Evolutionary conservation across 2,113 vertebrate species (phyloP).

Genomic region (Hystrix cristata): DNA sequence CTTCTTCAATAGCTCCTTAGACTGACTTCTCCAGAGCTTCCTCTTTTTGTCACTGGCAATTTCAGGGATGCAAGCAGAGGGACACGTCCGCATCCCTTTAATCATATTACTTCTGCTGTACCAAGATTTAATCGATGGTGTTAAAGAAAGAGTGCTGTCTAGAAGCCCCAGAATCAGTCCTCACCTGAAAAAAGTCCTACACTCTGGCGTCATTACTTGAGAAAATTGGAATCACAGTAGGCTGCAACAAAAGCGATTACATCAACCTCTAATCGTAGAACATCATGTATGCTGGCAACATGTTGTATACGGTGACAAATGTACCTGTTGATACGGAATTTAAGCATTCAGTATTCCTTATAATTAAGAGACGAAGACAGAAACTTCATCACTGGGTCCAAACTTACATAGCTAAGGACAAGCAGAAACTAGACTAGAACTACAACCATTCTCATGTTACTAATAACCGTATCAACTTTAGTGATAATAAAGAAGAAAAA

Average conservation of each 20-base stretch:
- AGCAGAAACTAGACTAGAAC: background rate
- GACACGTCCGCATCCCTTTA: background rate
- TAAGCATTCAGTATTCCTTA: background rate
- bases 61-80: accelerated
- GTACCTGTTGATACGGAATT: background rate
- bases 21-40: background rate
- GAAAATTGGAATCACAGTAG: background rate
- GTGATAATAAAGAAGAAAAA: background rate
- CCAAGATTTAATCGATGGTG: background rate
- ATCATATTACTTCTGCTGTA: background rate
- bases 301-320: background rate
- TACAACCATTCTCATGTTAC: background rate
- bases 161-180: background rate
- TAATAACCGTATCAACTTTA: background rate
- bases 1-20: background rate
- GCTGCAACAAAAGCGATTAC: background rate
- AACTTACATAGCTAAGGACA: background rate
- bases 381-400: background rate
- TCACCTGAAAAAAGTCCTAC: background rate
- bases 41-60: background rate
- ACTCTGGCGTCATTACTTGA: background rate
- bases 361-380: background rate
- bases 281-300: background rate
- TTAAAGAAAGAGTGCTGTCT: background rate
- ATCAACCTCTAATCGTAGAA: background rate